Base-by-base conservation (phyloP, 2,888 invertebrate species). In the Yponomeuta malinellus region DNA sequence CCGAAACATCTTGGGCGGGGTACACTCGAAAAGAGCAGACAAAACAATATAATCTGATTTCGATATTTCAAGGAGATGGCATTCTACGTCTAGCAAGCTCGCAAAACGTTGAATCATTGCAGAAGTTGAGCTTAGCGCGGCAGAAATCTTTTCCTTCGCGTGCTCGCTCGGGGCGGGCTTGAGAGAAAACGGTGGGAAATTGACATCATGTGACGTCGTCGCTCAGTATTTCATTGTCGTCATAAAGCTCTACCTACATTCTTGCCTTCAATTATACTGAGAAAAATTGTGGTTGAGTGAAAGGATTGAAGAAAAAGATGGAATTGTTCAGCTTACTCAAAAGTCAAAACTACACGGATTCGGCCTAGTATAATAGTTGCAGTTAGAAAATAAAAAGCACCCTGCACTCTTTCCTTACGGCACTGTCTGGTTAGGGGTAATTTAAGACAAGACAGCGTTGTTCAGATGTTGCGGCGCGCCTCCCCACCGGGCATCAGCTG, bases 31-130 rank as follows among this genome's bases (percentile, higher is more conserved):
- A 75, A 75, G 74, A 81, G 78, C 78, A 81, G 79, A 83, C 77
- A 80, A 81, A 83, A 83, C 79, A 82, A 83, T 83, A 83, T 82
- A 83, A 84, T 82, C 77, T 81, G 83, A 82, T 84, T 85, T 84
- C 83, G 82, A 85, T 84, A 83, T 84, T 85, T 84, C 79, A 79
- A 79, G 77, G 79, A 82, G 81, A 84, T 83, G 75, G 52, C 72
- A 78, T 74, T 75, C 77, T 79, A 80, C 80, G 79, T 75, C 77
- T 79, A 77, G 83, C 80, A 76, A 74, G 75, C 78, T 81, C 80
- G 81, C 77, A 76, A 83, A 83, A 80, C 78, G 85, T 80, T 77
- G 83, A 85, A 78, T 87, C 85, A 84, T 85, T 82, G 84, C 81
- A 81, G 83, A 87, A 86, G 81, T 86, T 86, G 80, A 78, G 83